Base-by-base conservation (phyloP, 2,888 invertebrate species). In the Cataglyphis altisquamis region DNA sequence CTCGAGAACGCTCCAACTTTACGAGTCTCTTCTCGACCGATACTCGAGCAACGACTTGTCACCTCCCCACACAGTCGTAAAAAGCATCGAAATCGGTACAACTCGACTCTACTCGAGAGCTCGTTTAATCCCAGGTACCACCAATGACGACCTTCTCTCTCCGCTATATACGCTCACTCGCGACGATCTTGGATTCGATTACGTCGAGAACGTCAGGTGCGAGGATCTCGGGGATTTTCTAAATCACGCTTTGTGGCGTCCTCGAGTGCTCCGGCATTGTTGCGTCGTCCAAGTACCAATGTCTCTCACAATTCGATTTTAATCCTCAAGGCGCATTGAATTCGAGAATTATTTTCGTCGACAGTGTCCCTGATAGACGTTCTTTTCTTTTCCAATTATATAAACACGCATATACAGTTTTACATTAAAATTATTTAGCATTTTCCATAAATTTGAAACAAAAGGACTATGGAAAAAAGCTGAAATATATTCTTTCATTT, bases 171-270 rank as follows among this genome's bases (percentile, higher is more conserved):
- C 25, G 74, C 57, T 78, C 78, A 21, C 45, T 32, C 68, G 72
- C 73, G 73, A 57, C 39, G 72, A 45, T 57, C 77, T 18, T 78
- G 74, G 45, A 60, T 57, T 77, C 77, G 57, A 70, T 77, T 77
- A 70, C 21, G 70, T 57, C 32, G 70, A 36, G 36, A 75, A 62
- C 60, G 66, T 77, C 78, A 48, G 64, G 25, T 21, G 45, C 86
- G 60, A 64, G 39, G 55, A 60, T 63, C 68, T 29, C 57, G 62
- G 41, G 25, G 70, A 62, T 75, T 83, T 86, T 78, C 63, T 45
- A 62, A 75, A 83, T 81, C 57, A 81, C 39, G 86, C 74, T 86
- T 86, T 72, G 86, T 75, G 60, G 55, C 57, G n/a, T 52, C 48
- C 39, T 70, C 66, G 63, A 83, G 80, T 80, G 52, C 70, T 72